These are phyloP conservation scores for Zaprionus nigranus DNA, from an alignment of 1,140 invertebrate genomes.

Conservation along the genomic window DNA sequence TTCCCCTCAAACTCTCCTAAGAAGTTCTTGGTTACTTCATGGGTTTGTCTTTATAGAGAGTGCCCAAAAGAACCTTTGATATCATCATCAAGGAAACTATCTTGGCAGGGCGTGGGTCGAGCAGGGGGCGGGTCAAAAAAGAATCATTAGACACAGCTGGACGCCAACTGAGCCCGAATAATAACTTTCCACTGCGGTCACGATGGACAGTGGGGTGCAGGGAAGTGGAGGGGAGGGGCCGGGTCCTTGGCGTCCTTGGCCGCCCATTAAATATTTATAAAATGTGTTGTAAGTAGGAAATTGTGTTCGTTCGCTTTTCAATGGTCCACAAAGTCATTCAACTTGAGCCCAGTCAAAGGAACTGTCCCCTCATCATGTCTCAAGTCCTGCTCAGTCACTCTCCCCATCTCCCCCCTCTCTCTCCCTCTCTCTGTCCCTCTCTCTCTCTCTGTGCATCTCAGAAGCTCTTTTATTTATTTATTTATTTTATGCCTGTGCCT, in stretches of 20 bases:
- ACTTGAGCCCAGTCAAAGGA: conserved; percentile 15
- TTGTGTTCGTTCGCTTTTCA: conserved; percentile 52
- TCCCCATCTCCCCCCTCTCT: background rate
- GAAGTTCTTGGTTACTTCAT: background rate
- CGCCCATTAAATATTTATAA: conserved; percentile 57
- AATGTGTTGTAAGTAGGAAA: conserved; percentile 65
- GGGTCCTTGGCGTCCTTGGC: conserved; percentile 36
- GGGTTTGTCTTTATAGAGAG: no score
- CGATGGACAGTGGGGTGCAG: background rate
- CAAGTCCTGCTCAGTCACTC: conserved; percentile 8
- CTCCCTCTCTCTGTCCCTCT: background rate
- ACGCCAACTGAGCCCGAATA: conserved; percentile 50
- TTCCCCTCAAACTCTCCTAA: no score
- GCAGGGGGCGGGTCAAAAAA: background rate
- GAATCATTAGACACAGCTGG: conserved; percentile 51
- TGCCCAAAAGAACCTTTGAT: background rate
- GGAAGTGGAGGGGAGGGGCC: no score
- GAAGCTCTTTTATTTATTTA: conserved; percentile 31
- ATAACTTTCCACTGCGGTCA: conserved; percentile 57
- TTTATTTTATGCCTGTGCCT: conserved; percentile 38
- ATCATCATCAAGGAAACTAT: background rate
- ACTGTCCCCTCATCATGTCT: conserved; percentile 28
- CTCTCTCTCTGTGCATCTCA: background rate
- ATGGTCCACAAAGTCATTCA: conserved; percentile 56
- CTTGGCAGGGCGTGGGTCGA: background rate